Evolutionary conservation across 2,113 vertebrate species (phyloP), one percentile per base, ranked within the genome.

Genomic region (Zosterops pallidus): DNA sequence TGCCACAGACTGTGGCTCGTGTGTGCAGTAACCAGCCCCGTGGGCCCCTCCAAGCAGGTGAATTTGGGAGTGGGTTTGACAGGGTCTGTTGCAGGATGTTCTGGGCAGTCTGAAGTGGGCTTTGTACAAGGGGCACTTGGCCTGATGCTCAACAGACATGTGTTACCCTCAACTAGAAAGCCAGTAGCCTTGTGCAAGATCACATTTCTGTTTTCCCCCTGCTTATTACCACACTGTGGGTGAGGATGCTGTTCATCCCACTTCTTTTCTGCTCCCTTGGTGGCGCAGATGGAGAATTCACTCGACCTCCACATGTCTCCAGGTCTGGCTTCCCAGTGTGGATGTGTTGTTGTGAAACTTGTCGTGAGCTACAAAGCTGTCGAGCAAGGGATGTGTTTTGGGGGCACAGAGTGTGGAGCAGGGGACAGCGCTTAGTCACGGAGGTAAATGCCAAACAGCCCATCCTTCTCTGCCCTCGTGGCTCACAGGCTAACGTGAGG

Each of bases 1-100:
- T 72, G 57, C 26, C 5, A 0, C 0, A 5, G 21, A 44, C 57
- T 1, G 0, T 13, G 20, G 33, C 39, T 39, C 39, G 11, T 39
- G 39, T 39, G 39, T 39, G 39, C 39, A 39, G 39, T 12, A 5
- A 16, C 28, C 56, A 31, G 62, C 22, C 14, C 1, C 1, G 5
- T 35, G 31, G 56, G 8, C 12, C 19, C 37, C 28, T 89, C n/a
- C 22, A 25, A 50, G 41, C 29, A 64, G 70, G 22, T 47, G 64
- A 77, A 42, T 53, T 60, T 89, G 24, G 47, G 55, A 71, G 10
- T 9, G 55, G 8, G 18, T 22, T 81, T 90, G 39, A 18, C 33
- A 83, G 29, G 39, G 5, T 77, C 37, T 88, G 33, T 33, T 77
- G 46, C 41, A 71, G 75, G 33, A 24, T 63, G 41, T 15, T 62